Percentiles rank a stretch among this genome's conserved stretches.
These are phyloP conservation scores for Schizotus pectinicornis DNA, from an alignment of 2,888 invertebrate species.

Conservation along the genomic window DNA sequence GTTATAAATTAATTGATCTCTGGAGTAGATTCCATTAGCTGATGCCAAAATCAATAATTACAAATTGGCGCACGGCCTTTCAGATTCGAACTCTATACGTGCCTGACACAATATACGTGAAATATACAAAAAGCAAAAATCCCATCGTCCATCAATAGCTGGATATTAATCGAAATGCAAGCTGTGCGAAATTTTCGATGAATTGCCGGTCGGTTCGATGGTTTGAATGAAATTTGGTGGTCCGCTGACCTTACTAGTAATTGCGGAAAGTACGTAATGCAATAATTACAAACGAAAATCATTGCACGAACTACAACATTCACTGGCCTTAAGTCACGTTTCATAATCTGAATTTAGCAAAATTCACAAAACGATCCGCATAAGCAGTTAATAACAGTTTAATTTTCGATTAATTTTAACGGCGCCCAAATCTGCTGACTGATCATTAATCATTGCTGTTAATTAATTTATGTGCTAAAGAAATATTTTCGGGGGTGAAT, in stretches of 20 bases:
- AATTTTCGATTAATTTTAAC: too few relatives aligned
- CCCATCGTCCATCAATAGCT: too few relatives aligned
- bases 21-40: conserved; percentile 24
- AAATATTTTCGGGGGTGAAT: too few relatives aligned
- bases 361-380: too few relatives aligned
- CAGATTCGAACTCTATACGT: conserved; percentile 15
- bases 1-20: conserved; percentile 26
- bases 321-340: conserved; percentile 10
- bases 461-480: too few relatives aligned
- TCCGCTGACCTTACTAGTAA: conserved; percentile 1
- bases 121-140: too few relatives aligned
- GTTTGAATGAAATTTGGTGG: conserved; percentile 8
- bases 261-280: not conserved
- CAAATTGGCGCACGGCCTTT: conserved; percentile 23
- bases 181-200: not conserved
- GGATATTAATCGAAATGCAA: too few relatives aligned
- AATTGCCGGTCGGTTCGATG: conserved; percentile 8
- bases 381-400: too few relatives aligned
- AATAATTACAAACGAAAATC: not conserved
- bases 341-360: conserved; percentile 2
- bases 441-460: too few relatives aligned
- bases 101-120: conserved; percentile 3
- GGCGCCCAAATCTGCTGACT: too few relatives aligned
- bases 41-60: conserved; percentile 28
- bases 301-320: conserved; percentile 3